Percentiles rank a stretch among this genome's conserved stretches.
These are phyloP conservation scores for Trilocha varians DNA, from an alignment of 2,888 invertebrate species.

Conservation along the genomic window DNA sequence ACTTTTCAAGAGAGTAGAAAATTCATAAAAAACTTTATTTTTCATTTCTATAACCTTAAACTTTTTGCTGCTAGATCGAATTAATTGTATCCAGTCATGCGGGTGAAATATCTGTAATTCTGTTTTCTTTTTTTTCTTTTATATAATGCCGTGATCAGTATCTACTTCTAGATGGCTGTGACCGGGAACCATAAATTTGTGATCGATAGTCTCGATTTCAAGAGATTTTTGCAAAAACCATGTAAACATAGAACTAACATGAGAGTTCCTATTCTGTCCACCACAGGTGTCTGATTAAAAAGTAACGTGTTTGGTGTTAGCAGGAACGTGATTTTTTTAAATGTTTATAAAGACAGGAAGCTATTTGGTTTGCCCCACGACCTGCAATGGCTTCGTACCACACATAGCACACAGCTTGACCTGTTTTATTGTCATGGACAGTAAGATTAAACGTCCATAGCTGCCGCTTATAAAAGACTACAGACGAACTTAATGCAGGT, in stretches of 20 bases:
- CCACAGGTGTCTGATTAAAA: constrained; percentile 12
- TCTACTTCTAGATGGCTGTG: constrained; percentile 15
- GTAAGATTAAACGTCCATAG: constrained; percentile 8
- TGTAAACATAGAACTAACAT: constrained; percentile 16
- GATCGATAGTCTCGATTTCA: too few species aligned
- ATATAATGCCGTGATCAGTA: constrained; percentile 11
- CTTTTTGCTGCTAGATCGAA: constrained; percentile 4
- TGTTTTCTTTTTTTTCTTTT: constrained; percentile 8
- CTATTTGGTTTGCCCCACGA: constrained; percentile 17
- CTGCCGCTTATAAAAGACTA: constrained; percentile 6
- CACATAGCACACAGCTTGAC: constrained; percentile 9
- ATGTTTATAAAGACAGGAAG: constrained; percentile 10
- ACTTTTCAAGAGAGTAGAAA: constrained; percentile 2
- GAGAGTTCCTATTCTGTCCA: constrained; percentile 16
- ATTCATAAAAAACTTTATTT: constrained; percentile 2
- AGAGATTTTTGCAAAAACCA: constrained; percentile 7
- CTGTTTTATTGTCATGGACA: constrained; percentile 8
- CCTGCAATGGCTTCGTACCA: constrained; percentile 1
- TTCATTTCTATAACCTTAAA: constrained; percentile 7
- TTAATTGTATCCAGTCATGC: constrained; percentile 9
- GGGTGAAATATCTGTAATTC: constrained; percentile 8
- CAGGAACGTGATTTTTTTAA: constrained; percentile 5
- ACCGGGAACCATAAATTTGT: too few species aligned
- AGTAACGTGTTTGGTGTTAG: constrained; percentile 6
- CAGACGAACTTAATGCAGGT: too few species aligned